Evolutionary conservation across 2,113 vertebrate genomes (phyloP).

Genomic region (Grammatotria lemairii): DNA sequence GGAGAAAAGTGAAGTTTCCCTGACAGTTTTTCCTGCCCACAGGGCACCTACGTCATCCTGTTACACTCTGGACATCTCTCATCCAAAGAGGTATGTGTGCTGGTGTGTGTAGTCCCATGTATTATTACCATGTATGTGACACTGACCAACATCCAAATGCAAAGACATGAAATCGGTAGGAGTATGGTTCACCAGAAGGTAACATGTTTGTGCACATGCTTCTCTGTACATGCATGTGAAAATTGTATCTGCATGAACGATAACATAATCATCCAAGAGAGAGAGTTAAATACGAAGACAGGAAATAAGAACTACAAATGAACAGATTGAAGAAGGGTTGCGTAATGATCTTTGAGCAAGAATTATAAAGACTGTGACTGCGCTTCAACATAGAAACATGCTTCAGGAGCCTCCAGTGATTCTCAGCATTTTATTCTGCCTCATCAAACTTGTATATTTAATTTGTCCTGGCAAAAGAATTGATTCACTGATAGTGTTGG

Average conservation of each 20-base stretch:
- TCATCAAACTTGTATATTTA: neutral
- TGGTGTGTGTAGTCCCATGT: neutral
- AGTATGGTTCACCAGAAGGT: conserved; percentile 30
- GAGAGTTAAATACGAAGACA: neutral
- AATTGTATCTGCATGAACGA: conserved; percentile 4
- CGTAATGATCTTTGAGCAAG: neutral
- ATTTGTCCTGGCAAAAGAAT: neutral
- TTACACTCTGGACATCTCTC: conserved; percentile 14
- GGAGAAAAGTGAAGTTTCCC: conserved; percentile 31
- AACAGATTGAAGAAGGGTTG: neutral
- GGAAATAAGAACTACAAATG: neutral
- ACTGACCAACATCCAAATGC: neutral
- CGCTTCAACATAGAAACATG: neutral
- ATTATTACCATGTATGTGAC: neutral
- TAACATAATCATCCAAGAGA: neutral
- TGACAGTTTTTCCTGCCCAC: conserved; percentile 31
- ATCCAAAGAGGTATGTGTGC: neutral
- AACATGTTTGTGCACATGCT: neutral
- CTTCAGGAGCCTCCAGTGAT: neutral
- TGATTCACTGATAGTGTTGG: neutral
- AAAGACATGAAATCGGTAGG: conserved; percentile 9
- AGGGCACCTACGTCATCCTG: conserved; percentile 1
- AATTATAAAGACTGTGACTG: neutral
- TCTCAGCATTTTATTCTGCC: neutral
- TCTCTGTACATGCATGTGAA: neutral